Evolutionary conservation across 2,113 vertebrate genomes (phyloP).

Genomic region (Syngnathus floridae): DNA sequence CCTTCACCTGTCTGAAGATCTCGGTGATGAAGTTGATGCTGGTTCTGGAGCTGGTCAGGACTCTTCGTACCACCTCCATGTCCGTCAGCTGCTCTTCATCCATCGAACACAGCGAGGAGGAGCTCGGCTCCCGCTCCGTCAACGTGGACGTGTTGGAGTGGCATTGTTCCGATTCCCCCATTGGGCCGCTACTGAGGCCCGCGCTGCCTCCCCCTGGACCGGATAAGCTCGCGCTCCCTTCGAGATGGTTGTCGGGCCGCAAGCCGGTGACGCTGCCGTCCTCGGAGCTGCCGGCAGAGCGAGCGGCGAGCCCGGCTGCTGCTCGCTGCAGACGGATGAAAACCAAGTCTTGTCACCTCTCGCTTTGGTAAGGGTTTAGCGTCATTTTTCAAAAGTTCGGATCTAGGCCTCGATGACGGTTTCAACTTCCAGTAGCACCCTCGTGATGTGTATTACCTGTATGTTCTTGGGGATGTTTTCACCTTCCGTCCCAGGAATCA

Average conservation of each 20-base stretch:
- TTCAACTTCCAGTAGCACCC: background rate
- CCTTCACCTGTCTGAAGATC: slow-evolving; percentile 92
- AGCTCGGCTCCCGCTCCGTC: slow-evolving; percentile 96
- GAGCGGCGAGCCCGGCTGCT: slow-evolving; percentile 88
- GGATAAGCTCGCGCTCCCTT: slow-evolving; percentile 31
- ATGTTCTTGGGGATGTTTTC: slow-evolving; percentile 98
- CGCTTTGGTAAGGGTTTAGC: background rate
- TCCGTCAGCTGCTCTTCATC: slow-evolving; percentile 96
- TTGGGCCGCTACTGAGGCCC: slow-evolving; percentile 66
- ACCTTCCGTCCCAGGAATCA: slow-evolving; percentile 94
- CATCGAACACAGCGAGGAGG: slow-evolving; percentile 96
- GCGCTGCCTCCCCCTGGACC: slow-evolving; percentile 61
- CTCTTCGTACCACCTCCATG: slow-evolving; percentile 93
- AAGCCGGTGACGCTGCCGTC: slow-evolving; percentile 45
- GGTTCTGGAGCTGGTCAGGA: slow-evolving; percentile 89
- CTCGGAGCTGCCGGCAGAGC: slow-evolving; percentile 70
- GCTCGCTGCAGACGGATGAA: slow-evolving; percentile 75
- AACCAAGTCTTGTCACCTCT: background rate
- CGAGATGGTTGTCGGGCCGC: slow-evolving; percentile 55
- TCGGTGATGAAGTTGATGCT: slow-evolving; percentile 97
- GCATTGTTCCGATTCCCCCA: slow-evolving; percentile 82
- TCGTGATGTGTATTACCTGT: slow-evolving; percentile 72
- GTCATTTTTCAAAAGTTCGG: background rate
- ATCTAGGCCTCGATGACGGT: background rate
- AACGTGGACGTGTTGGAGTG: slow-evolving; percentile 97